Evolutionary conservation across 92 coral and sea anemone species (phyloP).

Genomic region (Anthopleura xanthogrammica): DNA sequence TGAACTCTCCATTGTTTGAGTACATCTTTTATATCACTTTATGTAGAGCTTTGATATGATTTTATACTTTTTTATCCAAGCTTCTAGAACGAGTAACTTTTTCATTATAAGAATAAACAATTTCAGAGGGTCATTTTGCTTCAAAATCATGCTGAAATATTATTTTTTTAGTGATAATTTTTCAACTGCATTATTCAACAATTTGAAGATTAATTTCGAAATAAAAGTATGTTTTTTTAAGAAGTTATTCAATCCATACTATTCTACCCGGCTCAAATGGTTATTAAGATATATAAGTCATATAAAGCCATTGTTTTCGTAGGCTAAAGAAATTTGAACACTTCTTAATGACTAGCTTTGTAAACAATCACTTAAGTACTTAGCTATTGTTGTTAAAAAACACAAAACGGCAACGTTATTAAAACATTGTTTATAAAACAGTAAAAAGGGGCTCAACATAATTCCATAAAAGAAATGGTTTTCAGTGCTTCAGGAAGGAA

Average conservation of each 20-base stretch:
- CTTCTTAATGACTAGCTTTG: constrained; percentile 50
- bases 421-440: neutral
- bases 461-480: neutral
- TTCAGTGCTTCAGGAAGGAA: neutral
- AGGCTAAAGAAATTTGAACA: neutral
- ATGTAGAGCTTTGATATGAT: too few relatives aligned
- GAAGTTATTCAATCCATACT: neutral
- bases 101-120: too few relatives aligned
- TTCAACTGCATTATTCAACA: neutral
- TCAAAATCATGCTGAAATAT: too few relatives aligned
- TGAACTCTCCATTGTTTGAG: neutral
- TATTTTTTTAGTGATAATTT: too few relatives aligned
- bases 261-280: neutral
- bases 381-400: constrained; percentile 9
- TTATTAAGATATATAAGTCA: neutral
- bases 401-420: neutral
- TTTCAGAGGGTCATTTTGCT: too few relatives aligned
- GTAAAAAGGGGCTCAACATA: neutral
- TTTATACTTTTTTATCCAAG: too few relatives aligned
- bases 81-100: too few relatives aligned
- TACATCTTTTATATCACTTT: too few relatives aligned
- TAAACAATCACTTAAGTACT: constrained; percentile 58
- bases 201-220: neutral
- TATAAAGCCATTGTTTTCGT: neutral
- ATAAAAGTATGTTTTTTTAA: neutral